Conservation (phyloP, 2,113 vertebrate species). For the Rhabdomys dilectus region DNA sequence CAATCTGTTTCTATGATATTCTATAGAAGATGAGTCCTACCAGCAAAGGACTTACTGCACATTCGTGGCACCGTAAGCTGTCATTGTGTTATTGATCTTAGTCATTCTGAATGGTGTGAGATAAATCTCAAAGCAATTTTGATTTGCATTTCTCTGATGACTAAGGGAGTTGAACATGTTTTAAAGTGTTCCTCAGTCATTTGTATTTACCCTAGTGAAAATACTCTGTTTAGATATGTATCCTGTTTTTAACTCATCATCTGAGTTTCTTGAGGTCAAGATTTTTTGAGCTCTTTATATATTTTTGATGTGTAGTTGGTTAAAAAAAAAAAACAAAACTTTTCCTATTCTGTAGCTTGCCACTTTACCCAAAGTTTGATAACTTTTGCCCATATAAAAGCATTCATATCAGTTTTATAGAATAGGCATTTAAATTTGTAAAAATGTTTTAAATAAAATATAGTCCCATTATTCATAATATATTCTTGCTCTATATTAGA, state of each 20-base stretch:
- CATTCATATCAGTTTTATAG: constrained; percentile 59
- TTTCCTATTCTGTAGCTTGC: background rate
- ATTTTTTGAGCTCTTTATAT: background rate
- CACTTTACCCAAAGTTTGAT: background rate
- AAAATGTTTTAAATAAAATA: constrained; percentile 71
- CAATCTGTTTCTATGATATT: background rate
- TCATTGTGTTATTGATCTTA: too few relatives aligned
- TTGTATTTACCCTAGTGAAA: background rate
- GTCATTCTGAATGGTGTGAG: background rate
- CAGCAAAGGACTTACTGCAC: background rate
- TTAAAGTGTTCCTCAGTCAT: background rate
- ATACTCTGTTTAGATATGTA: background rate
- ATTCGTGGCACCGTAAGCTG: background rate
- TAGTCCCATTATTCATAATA: constrained; percentile 53
- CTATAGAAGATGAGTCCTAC: background rate
- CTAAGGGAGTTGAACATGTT: background rate
- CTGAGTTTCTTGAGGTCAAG: background rate
- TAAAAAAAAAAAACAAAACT: background rate
- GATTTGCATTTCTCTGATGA: background rate
- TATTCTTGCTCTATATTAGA: background rate
- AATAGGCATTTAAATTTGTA: constrained; percentile 58
- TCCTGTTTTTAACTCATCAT: background rate
- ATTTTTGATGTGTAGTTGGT: background rate
- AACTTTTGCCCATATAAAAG: background rate
- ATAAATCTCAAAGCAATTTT: background rate